Conservation (phyloP, 2,797 vertebrate species). For the Halcyon badia region DNA sequence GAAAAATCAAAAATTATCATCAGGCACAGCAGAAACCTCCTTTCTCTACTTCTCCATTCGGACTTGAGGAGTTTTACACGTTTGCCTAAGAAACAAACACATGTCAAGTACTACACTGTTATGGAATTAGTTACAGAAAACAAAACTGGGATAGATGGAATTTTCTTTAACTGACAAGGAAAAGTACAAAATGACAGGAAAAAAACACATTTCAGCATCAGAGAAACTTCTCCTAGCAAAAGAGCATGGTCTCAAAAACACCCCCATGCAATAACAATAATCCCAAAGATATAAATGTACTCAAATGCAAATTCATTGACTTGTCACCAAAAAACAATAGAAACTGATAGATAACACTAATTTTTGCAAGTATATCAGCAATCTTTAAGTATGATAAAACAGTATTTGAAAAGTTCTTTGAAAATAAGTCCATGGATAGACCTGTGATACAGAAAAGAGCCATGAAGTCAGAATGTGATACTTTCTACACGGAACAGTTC, state of each 20-base stretch:
- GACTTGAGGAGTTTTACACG: conserved; percentile 79
- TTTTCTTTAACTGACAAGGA: conserved; percentile 37
- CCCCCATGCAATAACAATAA: background rate
- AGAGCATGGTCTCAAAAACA: background rate
- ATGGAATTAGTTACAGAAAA: conserved; percentile 51
- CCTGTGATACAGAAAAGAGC: background rate
- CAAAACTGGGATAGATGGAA: conserved; percentile 38
- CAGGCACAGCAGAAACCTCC: conserved; percentile 81
- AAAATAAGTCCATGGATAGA: background rate
- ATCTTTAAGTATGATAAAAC: background rate
- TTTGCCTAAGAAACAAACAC: conserved; percentile 85
- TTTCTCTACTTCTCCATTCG: conserved; percentile 78
- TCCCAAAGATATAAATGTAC: background rate
- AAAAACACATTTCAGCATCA: background rate
- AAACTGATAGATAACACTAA: background rate
- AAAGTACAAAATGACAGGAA: conserved; percentile 13
- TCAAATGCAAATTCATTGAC: background rate
- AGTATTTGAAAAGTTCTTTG: background rate
- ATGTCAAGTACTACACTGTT: conserved; percentile 76
- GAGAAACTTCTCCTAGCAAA: conserved; percentile 21
- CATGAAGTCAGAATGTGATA: background rate
- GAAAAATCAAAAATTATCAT: conserved; percentile 81
- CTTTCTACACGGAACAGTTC: background rate
- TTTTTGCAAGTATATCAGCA: background rate
- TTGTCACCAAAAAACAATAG: background rate